phyloP scores from a whole-genome alignment of 2,888 invertebrate species.

The Sarcophaga subvicina region DNA sequence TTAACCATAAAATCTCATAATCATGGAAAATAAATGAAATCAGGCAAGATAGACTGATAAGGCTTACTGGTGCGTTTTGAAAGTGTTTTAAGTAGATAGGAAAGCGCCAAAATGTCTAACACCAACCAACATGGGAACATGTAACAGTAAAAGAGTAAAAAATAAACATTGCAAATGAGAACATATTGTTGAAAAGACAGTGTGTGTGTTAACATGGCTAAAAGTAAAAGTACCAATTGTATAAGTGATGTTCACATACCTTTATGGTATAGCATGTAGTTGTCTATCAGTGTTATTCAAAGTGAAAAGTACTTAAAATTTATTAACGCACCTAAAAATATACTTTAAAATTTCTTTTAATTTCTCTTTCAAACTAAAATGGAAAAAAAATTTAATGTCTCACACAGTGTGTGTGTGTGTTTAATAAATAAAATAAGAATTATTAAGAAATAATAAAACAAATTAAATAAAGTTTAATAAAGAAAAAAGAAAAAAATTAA shows the following conservation, averaged over 20 bases:
- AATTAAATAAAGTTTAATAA: background rate
- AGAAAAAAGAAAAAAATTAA: background rate
- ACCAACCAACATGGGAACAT: constrained; percentile 45
- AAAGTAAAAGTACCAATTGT: constrained; percentile 47
- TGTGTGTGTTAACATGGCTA: constrained; percentile 34
- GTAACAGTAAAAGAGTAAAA: constrained; percentile 58
- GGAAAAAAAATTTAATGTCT: background rate
- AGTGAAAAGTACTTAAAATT: constrained; percentile 60
- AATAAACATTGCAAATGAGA: background rate
- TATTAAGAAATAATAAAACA: background rate
- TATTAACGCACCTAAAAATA: constrained; percentile 67
- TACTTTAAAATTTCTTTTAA: constrained; percentile 35
- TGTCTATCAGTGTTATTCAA: constrained; percentile 56
- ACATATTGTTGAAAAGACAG: constrained; percentile 1
- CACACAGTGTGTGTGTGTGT: too few species aligned
- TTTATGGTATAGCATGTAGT: constrained; percentile 43
- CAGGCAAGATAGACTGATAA: too few species aligned
- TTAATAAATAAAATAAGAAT: background rate
- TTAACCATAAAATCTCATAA: background rate
- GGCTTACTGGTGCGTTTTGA: background rate
- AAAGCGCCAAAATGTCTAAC: constrained; percentile 63
- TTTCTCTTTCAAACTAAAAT: constrained; percentile 19
- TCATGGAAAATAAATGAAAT: too few species aligned
- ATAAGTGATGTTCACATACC: constrained; percentile 61
- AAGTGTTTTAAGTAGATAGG: background rate